Evolutionary conservation across 2,113 vertebrate genomes (phyloP).

Genomic region (Clinocottus analis): DNA sequence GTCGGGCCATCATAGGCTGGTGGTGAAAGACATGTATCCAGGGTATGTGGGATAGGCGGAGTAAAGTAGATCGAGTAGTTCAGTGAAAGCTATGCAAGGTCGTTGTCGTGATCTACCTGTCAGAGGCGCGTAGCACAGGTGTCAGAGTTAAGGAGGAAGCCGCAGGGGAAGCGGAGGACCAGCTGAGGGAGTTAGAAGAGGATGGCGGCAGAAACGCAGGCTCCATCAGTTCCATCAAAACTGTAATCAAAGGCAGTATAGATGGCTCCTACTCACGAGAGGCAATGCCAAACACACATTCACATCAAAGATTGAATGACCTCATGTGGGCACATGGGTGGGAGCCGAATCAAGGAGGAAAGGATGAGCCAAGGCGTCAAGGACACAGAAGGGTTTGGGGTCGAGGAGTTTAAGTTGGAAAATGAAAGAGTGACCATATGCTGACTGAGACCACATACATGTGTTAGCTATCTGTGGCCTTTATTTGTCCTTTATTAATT

Average conservation of each 20-base stretch:
- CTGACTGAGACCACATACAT: neutral
- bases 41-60: constrained; percentile 33
- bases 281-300: constrained; percentile 45
- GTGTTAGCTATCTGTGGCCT: neutral
- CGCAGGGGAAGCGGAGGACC: constrained; percentile 27
- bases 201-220: constrained; percentile 16
- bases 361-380: constrained; percentile 37
- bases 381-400: constrained; percentile 38
- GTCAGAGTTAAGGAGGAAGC: constrained; percentile 57
- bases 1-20: constrained; percentile 52
- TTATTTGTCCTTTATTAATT: neutral
- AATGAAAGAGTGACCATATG: constrained; percentile 7
- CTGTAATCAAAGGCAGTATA: constrained; percentile 49
- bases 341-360: constrained; percentile 55
- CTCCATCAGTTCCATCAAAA: constrained; percentile 51
- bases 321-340: constrained; percentile 44
- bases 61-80: constrained; percentile 42
- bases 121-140: constrained; percentile 44
- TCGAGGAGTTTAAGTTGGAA: constrained; percentile 17
- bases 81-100: constrained; percentile 43
- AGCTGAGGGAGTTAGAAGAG: constrained; percentile 48
- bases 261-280: constrained; percentile 37
- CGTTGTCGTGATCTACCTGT: constrained; percentile 46
- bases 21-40: constrained; percentile 56
- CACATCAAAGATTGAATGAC: constrained; percentile 66